A percentile compares a stretch with the other conserved stretches of the same genome.
phyloP scores from a whole-genome alignment of 2,113 vertebrate species.

The Syngnathus floridae region DNA sequence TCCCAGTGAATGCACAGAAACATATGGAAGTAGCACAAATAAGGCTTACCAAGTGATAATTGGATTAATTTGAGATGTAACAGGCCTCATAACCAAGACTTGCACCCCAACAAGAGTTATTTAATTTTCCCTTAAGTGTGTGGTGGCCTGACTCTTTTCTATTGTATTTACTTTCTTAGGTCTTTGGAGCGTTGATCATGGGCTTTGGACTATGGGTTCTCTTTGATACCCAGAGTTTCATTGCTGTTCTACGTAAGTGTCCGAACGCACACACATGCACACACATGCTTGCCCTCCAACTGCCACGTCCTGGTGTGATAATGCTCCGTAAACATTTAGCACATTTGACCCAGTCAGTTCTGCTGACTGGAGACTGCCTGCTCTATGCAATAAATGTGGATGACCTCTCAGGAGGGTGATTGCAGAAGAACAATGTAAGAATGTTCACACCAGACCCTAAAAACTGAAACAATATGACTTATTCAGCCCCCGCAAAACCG shows the following conservation, averaged over 20 bases:
- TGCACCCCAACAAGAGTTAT: background rate
- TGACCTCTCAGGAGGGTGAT: slow-evolving; percentile 18
- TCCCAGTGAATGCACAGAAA: background rate
- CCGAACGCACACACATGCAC: slow-evolving; percentile 11
- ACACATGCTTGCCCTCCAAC: background rate
- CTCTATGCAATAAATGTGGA: slow-evolving; percentile 15
- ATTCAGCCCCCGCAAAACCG: background rate
- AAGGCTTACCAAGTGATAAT: background rate
- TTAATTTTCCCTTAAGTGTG: background rate
- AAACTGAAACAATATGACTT: slow-evolving; percentile 20
- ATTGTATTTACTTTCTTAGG: slow-evolving; percentile 55
- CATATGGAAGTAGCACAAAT: background rate
- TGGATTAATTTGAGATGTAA: slow-evolving; percentile 44
- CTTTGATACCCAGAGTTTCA: slow-evolving; percentile 86
- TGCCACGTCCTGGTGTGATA: slow-evolving; percentile 6
- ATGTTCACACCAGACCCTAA: slow-evolving; percentile 16
- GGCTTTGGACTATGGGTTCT: slow-evolving; percentile 92
- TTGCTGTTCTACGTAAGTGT: slow-evolving; percentile 81
- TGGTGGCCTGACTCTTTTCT: slow-evolving; percentile 18
- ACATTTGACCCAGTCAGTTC: slow-evolving; percentile 4
- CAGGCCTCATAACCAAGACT: slow-evolving; percentile 3
- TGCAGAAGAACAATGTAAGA: slow-evolving; percentile 16
- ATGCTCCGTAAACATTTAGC: slow-evolving; percentile 9
- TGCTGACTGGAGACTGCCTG: slow-evolving; percentile 1
- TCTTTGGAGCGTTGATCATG: slow-evolving; percentile 86